phyloP scores from a whole-genome alignment of 1,140 invertebrate species.

The Whitmania pigra region DNA sequence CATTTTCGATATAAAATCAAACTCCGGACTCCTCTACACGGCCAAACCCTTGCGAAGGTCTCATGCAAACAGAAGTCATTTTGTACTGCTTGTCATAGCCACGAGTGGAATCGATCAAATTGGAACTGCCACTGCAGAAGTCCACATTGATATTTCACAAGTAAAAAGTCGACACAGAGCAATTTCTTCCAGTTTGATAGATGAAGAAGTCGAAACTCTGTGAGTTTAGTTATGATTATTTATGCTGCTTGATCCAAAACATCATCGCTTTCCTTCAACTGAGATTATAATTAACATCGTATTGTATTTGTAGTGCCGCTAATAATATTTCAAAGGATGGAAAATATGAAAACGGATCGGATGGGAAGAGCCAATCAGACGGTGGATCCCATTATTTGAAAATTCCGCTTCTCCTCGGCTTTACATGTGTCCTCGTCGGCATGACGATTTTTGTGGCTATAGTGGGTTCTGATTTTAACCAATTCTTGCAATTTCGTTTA shows the following conservation, averaged over 20 bases:
- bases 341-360: background rate
- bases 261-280: too few relatives aligned
- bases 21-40: background rate
- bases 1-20: background rate
- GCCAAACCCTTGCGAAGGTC: background rate
- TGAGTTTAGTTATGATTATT: too few relatives aligned
- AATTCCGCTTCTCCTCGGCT: background rate
- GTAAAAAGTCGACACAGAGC: too few relatives aligned
- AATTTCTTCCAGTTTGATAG: too few relatives aligned
- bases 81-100: background rate
- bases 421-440: background rate
- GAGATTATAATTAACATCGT: too few relatives aligned
- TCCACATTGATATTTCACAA: background rate
- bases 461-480: background rate
- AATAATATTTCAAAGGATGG: background rate
- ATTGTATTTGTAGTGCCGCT: background rate
- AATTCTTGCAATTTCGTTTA: too few relatives aligned
- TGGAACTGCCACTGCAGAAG: background rate
- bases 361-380: background rate
- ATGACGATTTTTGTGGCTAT: conserved; percentile 1
- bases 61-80: background rate
- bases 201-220: too few relatives aligned
- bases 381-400: background rate
- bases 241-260: too few relatives aligned
- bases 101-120: background rate